Conservation (phyloP, 2,888 invertebrate species). For the Balanococcus diminutus region DNA sequence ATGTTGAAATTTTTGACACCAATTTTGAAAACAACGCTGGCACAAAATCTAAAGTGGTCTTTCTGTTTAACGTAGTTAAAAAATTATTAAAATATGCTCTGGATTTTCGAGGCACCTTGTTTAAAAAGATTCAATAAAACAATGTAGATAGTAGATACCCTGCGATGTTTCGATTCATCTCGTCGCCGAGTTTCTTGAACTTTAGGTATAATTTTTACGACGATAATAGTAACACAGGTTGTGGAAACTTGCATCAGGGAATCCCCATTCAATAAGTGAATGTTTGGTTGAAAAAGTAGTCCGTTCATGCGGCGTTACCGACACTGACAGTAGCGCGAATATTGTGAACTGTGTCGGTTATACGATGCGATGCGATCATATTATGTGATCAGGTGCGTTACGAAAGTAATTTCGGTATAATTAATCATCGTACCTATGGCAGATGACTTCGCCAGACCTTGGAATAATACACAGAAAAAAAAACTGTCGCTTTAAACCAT, state of each 20-base stretch:
- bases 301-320: neutral
- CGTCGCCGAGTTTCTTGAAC: neutral
- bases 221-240: neutral
- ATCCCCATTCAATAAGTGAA: neutral
- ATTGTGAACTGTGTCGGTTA: neutral
- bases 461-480: neutral
- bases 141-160: too few species aligned
- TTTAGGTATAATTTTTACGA: neutral
- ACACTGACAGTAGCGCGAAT: neutral
- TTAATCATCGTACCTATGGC: neutral
- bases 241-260: neutral
- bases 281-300: neutral
- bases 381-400: conserved; percentile 26
- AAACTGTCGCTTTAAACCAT: neutral
- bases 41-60: too few species aligned
- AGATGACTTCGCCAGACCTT: neutral
- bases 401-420: conserved; percentile 18
- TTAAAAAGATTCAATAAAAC: too few species aligned
- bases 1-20: too few species aligned
- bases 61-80: too few species aligned
- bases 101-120: too few species aligned
- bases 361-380: neutral
- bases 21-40: too few species aligned
- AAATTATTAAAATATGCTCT: too few species aligned
- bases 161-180: neutral